phyloP scores from a whole-genome alignment of 2,888 invertebrate species.

The Endomychus coccineus region DNA sequence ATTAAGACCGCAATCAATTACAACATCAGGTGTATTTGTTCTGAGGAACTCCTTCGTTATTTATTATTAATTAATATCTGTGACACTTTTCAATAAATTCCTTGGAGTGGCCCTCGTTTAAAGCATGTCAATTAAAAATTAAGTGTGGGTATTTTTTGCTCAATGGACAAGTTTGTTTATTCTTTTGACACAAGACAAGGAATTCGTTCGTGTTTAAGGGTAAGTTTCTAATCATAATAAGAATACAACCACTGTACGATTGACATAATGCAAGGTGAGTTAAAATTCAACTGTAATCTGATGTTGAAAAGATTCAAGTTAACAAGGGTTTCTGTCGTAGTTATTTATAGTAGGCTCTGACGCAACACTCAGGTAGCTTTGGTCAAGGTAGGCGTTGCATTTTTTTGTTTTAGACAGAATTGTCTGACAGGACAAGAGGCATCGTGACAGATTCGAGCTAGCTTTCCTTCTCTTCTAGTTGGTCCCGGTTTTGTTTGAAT shows the following conservation, averaged over 20 bases:
- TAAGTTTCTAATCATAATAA: slow-evolving; percentile 31
- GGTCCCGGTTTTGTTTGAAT: slow-evolving; percentile 22
- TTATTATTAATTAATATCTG: slow-evolving; percentile 40
- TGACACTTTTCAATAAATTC: slow-evolving; percentile 39
- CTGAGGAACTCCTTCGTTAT: slow-evolving; percentile 25
- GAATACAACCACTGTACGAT: slow-evolving; percentile 19
- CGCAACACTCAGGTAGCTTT: slow-evolving; percentile 44
- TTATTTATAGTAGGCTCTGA: slow-evolving; percentile 43
- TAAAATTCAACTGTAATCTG: slow-evolving; percentile 36
- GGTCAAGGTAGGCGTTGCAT: slow-evolving; percentile 43
- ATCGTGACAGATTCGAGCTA: slow-evolving; percentile 38
- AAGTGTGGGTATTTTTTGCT: slow-evolving; percentile 29
- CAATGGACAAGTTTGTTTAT: slow-evolving; percentile 41
- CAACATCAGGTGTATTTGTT: slow-evolving; percentile 24
- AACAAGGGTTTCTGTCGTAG: slow-evolving; percentile 44
- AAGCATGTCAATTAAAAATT: slow-evolving; percentile 41
- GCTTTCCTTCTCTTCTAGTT: slow-evolving; percentile 17
- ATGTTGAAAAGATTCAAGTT: slow-evolving; percentile 38
- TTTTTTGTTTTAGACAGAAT: slow-evolving; percentile 38
- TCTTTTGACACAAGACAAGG: slow-evolving; percentile 39
- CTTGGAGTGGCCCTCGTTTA: slow-evolving; percentile 34
- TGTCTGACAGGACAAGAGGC: slow-evolving; percentile 37
- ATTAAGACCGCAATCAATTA: slow-evolving; percentile 26
- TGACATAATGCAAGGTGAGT: slow-evolving; percentile 8
- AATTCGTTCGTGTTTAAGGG: slow-evolving; percentile 37